Percentiles rank a stretch among this genome's conserved stretches.
phyloP scores from a whole-genome alignment of 2,888 invertebrate species.

The Diaphora mendica region DNA sequence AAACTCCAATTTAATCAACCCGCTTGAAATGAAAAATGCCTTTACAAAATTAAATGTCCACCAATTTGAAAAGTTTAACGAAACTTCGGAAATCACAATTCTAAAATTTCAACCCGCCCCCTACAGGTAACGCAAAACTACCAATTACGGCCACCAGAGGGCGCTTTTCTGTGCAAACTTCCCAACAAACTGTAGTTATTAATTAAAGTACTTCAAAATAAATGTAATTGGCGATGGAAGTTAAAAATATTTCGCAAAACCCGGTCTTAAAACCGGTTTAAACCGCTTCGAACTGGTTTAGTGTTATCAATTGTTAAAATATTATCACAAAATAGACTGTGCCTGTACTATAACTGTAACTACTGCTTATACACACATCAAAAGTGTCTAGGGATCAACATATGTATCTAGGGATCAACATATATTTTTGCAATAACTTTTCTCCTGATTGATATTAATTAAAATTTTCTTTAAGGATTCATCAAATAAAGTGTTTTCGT shows the following conservation, averaged over 20 bases:
- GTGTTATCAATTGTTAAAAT: constrained; percentile 30
- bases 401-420: too few species aligned
- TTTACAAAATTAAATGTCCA: constrained; percentile 7
- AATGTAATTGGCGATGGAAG: constrained; percentile 43
- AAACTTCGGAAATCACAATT: constrained; percentile 33
- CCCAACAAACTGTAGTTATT: constrained; percentile 42
- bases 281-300: constrained; percentile 40
- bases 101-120: constrained; percentile 38
- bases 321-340: too few species aligned
- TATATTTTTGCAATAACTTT: too few species aligned
- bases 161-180: constrained; percentile 35
- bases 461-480: too few species aligned
- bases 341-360: too few species aligned
- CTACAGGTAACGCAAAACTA: constrained; percentile 47
- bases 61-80: constrained; percentile 7
- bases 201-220: constrained; percentile 45
- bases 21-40: constrained; percentile 11
- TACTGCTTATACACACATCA: too few species aligned
- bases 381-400: too few species aligned
- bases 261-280: constrained; percentile 37
- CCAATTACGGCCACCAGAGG: constrained; percentile 39
- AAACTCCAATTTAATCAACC: constrained; percentile 8
- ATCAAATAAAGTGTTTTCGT: too few species aligned
- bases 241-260: constrained; percentile 21
- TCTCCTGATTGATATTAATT: too few species aligned